Evolutionary conservation across 2,888 invertebrate species (phyloP), one percentile per base, ranked within the genome.

Genomic region (Chrysina gloriosa): DNA sequence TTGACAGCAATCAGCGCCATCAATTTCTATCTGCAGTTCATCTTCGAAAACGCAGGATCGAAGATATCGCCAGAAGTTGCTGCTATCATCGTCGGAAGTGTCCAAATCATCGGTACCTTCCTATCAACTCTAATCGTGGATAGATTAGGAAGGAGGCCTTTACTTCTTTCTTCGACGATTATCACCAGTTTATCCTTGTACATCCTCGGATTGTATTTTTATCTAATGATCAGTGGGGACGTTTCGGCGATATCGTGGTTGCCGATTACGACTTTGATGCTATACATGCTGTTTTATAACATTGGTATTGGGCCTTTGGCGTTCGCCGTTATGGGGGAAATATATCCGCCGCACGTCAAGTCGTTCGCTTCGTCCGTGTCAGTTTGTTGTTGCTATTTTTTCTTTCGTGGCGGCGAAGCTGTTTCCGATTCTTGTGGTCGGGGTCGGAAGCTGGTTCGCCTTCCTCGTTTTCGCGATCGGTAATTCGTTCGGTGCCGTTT

Each of bases 1-100:
- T 84, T 94, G 71, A 89, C 90, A 0, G 93, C 93, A 1, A 92
- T 93, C 78, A 93, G 93, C 81, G 90, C 92, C 0, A 90, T 94
- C 0, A 85, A 94, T 1, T 93, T 93, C 83, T 93, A 92, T 82
- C 89, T 92, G 76, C 89, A 91, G 72, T 84, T 83, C 31, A 92
- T 93, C 75, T 93, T 93, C 78, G 80, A 83, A 0, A 86, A 86
- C 1, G 89, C 94, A 0, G 88, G 89, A n/a, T 87, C 89, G 0
- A 77, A 83, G 0, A 74, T 92, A 1, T 84, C 89, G 45, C 84
- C 90, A 0, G 85, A 88, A 1, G 76, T 88, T 14, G 89, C 90
- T 0, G 90, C 93, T 16, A 93, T 95, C 65, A 88, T 93, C 54
- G 88, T 95, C 64, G 88, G 91, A n/a, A 78, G 85, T 19, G 92